Base-by-base conservation (phyloP, 2,888 invertebrate species). In the Cosmopolites sordidus region DNA sequence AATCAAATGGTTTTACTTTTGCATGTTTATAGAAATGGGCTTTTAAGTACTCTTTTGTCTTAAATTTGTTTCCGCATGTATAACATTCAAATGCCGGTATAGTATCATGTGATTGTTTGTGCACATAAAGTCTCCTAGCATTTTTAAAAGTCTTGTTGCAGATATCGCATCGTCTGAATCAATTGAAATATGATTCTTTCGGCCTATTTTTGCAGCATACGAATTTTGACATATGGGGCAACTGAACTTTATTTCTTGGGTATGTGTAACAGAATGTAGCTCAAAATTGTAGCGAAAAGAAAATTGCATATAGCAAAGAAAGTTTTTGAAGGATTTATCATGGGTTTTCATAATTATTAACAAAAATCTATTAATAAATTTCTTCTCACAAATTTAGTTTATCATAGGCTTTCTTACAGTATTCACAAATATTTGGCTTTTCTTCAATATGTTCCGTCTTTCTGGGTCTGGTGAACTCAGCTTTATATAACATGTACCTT, bases 11-110 rank as follows among this genome's bases (percentile, higher is more conserved):
- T 12, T 79, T 62, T 17, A 77, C 60, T 0, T 78, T 79, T 1
- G 79, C 78, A 38, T 81, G 81, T 11, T 77, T 79, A 1, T 79
- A 78, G 76, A 78, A 78, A 52, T 81, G 81, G 73, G 78, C 78
- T 52, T 79, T 79, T 17, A 81, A 62, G 4, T 79, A 78, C 44
- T 79, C 79, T 53, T 76, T 76, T 0, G 78, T 77, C 48, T 75
- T 75, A 61, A 79, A 79, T 15, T 76, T 76, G 70, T 77, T 77
- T 0, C 72, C 72, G 59, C 79, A 79, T 11, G 76, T 73, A 0
- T 62, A 42, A 56, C 79, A 79, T 11, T 76, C 75, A 54, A 78
- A 78, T 76, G 78, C 62, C 73, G 78, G 66, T 72, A 77, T 63
- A 69, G 78, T 65, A 69, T 70, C 0, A 73, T 79, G 59, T 73